phyloP scores from a whole-genome alignment of 2,113 vertebrate species.

The Calidris pygmaea region DNA sequence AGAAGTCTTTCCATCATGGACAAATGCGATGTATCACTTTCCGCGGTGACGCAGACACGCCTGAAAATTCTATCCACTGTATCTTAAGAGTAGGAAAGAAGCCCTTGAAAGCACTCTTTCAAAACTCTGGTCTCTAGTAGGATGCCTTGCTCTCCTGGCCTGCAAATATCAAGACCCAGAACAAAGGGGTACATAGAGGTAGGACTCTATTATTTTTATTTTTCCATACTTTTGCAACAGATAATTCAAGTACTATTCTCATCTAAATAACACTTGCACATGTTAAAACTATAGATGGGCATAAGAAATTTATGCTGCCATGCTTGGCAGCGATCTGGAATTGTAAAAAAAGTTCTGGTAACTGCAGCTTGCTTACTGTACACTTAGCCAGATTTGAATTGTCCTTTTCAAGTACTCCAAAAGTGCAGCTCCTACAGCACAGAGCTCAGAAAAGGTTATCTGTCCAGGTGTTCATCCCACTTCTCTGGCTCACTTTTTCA shows the following conservation, averaged over 20 bases:
- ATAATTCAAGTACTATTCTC: neutral
- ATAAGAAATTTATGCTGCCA: neutral
- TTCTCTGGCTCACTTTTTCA: neutral
- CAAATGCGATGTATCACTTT: neutral
- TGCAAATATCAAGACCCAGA: neutral
- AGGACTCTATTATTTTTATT: neutral
- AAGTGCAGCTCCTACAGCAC: neutral
- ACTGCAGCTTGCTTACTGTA: neutral
- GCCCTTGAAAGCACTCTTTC: neutral
- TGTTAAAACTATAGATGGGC: neutral
- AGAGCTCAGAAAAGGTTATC: neutral
- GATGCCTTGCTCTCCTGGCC: neutral
- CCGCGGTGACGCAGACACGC: neutral
- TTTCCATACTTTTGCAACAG: neutral
- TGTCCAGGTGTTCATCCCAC: neutral
- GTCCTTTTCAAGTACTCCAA: neutral
- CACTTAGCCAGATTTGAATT: neutral
- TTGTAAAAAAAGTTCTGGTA: neutral
- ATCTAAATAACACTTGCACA: neutral
- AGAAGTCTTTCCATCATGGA: neutral
- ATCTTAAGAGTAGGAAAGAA: neutral
- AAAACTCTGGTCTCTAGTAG: neutral
- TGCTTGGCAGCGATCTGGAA: neutral
- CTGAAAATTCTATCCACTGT: neutral
- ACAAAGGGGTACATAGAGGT: neutral